These are phyloP conservation scores for Daboia siamensis DNA, from an alignment of 2,113 vertebrate species.

Conservation along the genomic window DNA sequence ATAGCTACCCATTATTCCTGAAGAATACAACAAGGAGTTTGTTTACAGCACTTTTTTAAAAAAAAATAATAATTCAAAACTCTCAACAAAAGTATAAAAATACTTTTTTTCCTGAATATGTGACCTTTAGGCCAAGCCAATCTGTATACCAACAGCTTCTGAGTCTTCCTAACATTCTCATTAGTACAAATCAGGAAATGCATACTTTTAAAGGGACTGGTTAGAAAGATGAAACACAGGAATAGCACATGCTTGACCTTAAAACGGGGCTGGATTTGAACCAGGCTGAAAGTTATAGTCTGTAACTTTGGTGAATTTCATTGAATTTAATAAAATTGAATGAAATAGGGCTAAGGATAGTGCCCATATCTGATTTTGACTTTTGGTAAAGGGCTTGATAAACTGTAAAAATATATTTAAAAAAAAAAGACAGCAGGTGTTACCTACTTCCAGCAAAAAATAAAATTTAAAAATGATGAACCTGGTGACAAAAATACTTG, in stretches of 20 bases:
- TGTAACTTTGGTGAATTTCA: neutral
- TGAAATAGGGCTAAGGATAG: neutral
- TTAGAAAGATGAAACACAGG: slow-evolving; percentile 28
- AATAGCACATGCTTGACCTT: slow-evolving; percentile 20
- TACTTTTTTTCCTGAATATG: slow-evolving; percentile 15
- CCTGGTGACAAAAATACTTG: neutral
- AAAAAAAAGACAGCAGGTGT: neutral
- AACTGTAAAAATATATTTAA: neutral
- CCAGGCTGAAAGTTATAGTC: neutral
- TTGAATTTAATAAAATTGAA: neutral
- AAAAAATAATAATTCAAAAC: slow-evolving; percentile 31
- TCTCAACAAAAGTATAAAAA: slow-evolving; percentile 11
- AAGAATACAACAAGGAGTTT: neutral
- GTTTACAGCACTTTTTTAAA: slow-evolving; percentile 30
- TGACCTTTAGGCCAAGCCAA: neutral
- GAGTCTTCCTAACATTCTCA: slow-evolving; percentile 30
- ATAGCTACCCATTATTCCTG: neutral
- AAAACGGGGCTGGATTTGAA: slow-evolving; percentile 6
- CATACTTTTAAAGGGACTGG: slow-evolving; percentile 23
- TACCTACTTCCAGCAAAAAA: neutral
- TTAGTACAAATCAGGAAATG: slow-evolving; percentile 22
- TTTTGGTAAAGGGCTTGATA: neutral
- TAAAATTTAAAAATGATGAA: neutral
- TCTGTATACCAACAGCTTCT: slow-evolving; percentile 20
- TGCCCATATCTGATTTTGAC: neutral